A percentile compares a stretch with the other conserved stretches of the same genome.
Evolutionary conservation across 2,888 invertebrate species (phyloP).

Genomic region (Rhodophaea formosa): DNA sequence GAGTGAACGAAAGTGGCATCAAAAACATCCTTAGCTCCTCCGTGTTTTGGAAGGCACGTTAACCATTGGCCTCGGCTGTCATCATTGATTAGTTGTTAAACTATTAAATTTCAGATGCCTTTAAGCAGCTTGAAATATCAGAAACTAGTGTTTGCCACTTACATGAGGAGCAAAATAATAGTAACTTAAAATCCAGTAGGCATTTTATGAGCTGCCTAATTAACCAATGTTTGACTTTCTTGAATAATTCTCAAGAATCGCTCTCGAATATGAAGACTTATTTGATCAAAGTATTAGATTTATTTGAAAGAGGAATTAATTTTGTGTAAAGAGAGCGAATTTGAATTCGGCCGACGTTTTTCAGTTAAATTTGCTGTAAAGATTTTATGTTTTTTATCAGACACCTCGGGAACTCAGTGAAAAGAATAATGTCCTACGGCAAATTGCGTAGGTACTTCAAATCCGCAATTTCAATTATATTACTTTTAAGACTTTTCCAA

Average conservation of each 20-base stretch:
- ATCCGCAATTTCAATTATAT: not conserved
- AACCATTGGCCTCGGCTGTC: no score
- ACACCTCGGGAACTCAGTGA: not conserved
- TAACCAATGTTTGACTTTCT: not conserved
- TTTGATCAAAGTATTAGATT: not conserved
- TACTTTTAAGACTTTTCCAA: not conserved
- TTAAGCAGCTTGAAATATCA: no score
- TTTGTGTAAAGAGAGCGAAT: not conserved
- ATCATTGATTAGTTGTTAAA: no score
- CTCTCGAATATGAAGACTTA: not conserved
- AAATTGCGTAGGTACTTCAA: not conserved
- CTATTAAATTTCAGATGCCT: no score
- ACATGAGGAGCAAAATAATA: no score
- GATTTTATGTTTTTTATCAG: constrained; percentile 1
- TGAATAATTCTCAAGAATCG: not conserved
- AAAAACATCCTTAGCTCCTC: no score
- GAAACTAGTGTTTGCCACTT: no score
- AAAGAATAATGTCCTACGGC: not conserved
- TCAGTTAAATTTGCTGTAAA: not conserved
- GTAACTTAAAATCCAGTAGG: not conserved
- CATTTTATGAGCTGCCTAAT: not conserved
- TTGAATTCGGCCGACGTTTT: constrained; percentile 2
- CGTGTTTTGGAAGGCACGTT: no score
- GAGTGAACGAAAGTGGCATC: no score
- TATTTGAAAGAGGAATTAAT: not conserved